Evolutionary conservation across 2,113 vertebrate genomes (phyloP), one percentile per base, ranked within the genome.

Genomic region (Willisornis vidua): DNA sequence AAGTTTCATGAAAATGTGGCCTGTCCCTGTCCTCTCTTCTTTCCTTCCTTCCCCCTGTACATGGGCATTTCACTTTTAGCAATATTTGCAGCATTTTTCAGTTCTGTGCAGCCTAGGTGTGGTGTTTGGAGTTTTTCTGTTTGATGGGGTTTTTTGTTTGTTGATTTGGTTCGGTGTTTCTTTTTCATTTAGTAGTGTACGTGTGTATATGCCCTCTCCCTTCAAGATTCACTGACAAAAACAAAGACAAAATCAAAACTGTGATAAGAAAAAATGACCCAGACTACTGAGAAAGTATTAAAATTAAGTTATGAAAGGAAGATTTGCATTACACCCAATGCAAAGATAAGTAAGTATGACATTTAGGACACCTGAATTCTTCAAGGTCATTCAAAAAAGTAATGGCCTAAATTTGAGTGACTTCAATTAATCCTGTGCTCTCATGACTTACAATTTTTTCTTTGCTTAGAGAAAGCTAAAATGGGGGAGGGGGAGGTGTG

Each of bases 381-480:
- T 96, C 87, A 66, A 96, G 74, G 93, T 94, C 52, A 87, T 89
- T 65, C 54, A 94, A 80, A 84, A 91, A 78, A 45, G 35, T 81
- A 83, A 52, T 5, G 19, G 58, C 67, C 93, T 96, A 87, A 87
- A 94, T 96, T 97, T 86, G 73, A 91, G 51, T 95, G 70, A 43
- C 51, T 96, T 93, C 65, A 97, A 72, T 94, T 97, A 96, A 96
- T 89, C 46, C 46, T 66, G 33, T 71, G 93, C 39, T 90, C 49
- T 35, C 6, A 39, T 66, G 49, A 72, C 52, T 92, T 92, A 85
- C 39, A 95, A 26, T 35, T 85, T 92, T 92, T 80, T 61, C 35
- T 94, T 93, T 94, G 17, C 46, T 92, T 81, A 72, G 15, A 81
- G 3, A 3, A 68, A 89, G 59, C 41, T 43, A 43, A 43, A 43